These are phyloP conservation scores for Grapholita molesta DNA, from an alignment of 1,140 invertebrate species.

Conservation along the genomic window DNA sequence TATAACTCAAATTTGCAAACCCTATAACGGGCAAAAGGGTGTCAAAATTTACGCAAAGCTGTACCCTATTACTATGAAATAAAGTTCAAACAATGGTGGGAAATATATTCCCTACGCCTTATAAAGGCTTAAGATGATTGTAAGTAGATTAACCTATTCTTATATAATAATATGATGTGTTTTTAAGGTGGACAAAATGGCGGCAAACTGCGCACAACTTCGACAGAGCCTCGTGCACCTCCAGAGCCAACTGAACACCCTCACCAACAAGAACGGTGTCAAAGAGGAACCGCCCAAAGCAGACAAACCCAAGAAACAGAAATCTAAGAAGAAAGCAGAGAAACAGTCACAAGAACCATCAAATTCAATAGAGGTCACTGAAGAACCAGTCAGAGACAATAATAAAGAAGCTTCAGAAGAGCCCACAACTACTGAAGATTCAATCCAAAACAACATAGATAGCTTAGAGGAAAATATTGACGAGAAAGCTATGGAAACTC, in stretches of 20 bases:
- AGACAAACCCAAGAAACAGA: conserved; percentile 60
- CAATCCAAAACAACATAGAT: conserved; percentile 22
- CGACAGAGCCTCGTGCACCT: conserved; percentile 79
- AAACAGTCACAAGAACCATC: conserved; percentile 42
- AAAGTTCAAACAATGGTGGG: no score
- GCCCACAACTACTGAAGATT: background rate
- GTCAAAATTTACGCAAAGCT: no score
- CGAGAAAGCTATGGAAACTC: conserved; percentile 48
- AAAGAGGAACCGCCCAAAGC: conserved; percentile 57
- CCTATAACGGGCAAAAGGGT: no score
- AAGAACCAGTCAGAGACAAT: conserved; percentile 34
- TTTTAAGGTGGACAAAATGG: conserved; percentile 79
- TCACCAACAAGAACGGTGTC: conserved; percentile 45
- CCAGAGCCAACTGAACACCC: conserved; percentile 77
- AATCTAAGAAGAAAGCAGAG: conserved; percentile 58
- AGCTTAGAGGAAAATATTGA: conserved; percentile 46
- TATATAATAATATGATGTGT: background rate
- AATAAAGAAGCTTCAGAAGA: conserved; percentile 11
- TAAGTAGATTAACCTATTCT: background rate
- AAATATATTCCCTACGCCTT: no score
- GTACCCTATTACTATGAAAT: no score
- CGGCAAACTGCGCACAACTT: conserved; percentile 79
- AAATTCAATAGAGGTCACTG: conserved; percentile 36
- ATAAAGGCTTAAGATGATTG: no score
- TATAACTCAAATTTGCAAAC: no score